These are phyloP conservation scores for Venustoraphidia nigricollis DNA, from an alignment of 2,888 invertebrate genomes.

Conservation along the genomic window DNA sequence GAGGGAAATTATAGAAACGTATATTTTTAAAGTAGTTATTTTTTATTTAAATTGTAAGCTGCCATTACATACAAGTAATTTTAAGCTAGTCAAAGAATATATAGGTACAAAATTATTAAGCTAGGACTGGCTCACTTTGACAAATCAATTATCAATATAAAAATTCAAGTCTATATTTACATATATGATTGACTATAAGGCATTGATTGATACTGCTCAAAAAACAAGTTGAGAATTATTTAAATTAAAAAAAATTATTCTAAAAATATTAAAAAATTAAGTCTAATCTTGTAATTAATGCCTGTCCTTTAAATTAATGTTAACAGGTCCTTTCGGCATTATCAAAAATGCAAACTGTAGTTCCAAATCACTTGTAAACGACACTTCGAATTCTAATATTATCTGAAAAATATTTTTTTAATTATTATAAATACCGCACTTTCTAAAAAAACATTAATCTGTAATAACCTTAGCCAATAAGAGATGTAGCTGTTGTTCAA, in stretches of 20 bases:
- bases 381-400: slow-evolving; percentile 53
- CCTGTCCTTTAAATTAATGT: slow-evolving; percentile 48
- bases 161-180: too few relatives aligned
- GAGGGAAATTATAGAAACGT: too few relatives aligned
- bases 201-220: too few relatives aligned
- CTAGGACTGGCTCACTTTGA: too few relatives aligned
- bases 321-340: slow-evolving; percentile 59
- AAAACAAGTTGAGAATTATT: too few relatives aligned
- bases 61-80: too few relatives aligned
- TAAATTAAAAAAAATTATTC: background rate
- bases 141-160: too few relatives aligned
- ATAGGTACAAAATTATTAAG: too few relatives aligned
- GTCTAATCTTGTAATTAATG: slow-evolving; percentile 14
- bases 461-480: slow-evolving; percentile 51
- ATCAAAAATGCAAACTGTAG: slow-evolving; percentile 70
- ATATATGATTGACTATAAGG: too few relatives aligned
- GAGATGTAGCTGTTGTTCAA: slow-evolving; percentile 60
- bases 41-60: too few relatives aligned
- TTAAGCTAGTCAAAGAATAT: too few relatives aligned
- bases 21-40: too few relatives aligned
- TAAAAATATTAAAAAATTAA: background rate
- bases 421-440: background rate
- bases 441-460: slow-evolving; percentile 4
- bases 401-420: slow-evolving; percentile 31
- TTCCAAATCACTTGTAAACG: slow-evolving; percentile 49